Evolutionary conservation across 2,888 invertebrate genomes (phyloP).

Genomic region (Protodeltote pygarga): DNA sequence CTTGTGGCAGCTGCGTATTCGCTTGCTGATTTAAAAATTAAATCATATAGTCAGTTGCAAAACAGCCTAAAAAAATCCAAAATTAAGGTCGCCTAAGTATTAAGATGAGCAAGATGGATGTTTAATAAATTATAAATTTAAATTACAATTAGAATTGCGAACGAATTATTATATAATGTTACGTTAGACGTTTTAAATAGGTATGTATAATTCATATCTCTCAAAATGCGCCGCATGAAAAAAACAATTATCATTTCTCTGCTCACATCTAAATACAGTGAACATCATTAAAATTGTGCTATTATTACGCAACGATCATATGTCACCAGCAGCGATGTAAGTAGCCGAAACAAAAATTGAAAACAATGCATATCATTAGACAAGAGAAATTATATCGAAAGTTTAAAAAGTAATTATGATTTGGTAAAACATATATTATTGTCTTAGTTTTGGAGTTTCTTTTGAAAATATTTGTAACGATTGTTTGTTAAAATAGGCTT

Average conservation of each 20-base stretch:
- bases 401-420: constrained; percentile 16
- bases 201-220: constrained; percentile 12
- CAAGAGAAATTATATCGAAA: constrained; percentile 41
- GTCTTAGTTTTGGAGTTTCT: constrained; percentile 32
- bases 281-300: constrained; percentile 13
- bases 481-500: neutral
- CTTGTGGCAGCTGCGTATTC: too few relatives aligned
- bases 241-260: constrained; percentile 24
- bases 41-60: too few relatives aligned
- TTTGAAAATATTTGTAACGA: neutral
- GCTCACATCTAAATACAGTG: constrained; percentile 11
- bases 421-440: constrained; percentile 26
- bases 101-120: too few relatives aligned
- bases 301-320: constrained; percentile 29
- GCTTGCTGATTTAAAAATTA: too few relatives aligned
- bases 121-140: too few relatives aligned
- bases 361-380: constrained; percentile 36
- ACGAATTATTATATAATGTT: too few relatives aligned
- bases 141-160: too few relatives aligned
- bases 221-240: constrained; percentile 1
- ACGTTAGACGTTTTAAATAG: too few relatives aligned
- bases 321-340: constrained; percentile 16
- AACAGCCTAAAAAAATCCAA: too few relatives aligned
- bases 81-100: too few relatives aligned
- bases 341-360: constrained; percentile 9